These are phyloP conservation scores for Chymomyza amoena DNA, from an alignment of 2,888 invertebrate genomes.

Conservation along the genomic window DNA sequence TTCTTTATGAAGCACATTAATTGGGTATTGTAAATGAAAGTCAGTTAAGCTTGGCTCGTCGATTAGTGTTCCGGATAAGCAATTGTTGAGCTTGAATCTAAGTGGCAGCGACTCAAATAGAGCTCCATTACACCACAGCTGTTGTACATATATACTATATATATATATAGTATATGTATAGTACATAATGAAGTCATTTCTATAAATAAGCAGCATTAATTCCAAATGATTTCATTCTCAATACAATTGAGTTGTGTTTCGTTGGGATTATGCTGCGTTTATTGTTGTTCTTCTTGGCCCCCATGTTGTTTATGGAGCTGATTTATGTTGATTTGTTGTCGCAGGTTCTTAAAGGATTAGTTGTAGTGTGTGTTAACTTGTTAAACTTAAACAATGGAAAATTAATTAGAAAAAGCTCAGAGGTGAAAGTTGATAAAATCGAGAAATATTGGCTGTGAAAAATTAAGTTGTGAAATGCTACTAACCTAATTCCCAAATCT, in stretches of 20 bases:
- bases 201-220: background rate
- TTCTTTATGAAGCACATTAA: constrained; percentile 32
- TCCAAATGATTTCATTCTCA: background rate
- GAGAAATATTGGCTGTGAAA: too few species aligned
- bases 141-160: too few species aligned
- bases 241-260: background rate
- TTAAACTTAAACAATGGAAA: background rate
- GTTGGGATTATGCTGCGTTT: background rate
- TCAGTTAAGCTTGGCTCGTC: constrained; percentile 27
- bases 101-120: constrained; percentile 10
- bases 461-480: too few species aligned
- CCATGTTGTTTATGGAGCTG: background rate
- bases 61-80: constrained; percentile 24
- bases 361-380: background rate
- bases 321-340: background rate
- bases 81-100: constrained; percentile 14
- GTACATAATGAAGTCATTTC: background rate
- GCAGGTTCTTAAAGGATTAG: background rate
- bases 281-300: background rate
- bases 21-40: constrained; percentile 37
- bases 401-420: background rate
- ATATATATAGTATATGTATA: too few species aligned
- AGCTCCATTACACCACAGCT: background rate
- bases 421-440: too few species aligned
- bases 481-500: too few species aligned